Base-by-base conservation (phyloP, 2,888 invertebrate species). In the Trachelus stipa region DNA sequence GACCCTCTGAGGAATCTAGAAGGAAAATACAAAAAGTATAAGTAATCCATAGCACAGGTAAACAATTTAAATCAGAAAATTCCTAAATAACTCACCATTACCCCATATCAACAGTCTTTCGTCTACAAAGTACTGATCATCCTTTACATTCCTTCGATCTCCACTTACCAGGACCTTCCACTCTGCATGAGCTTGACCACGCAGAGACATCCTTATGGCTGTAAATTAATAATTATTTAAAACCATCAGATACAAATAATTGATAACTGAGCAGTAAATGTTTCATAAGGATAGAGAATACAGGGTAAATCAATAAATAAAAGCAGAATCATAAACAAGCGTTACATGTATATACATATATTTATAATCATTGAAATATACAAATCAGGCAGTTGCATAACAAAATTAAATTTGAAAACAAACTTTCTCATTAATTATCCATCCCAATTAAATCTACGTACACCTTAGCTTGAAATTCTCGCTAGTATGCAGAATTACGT, bases 381-480 rank as follows among this genome's bases (percentile, higher is more conserved):
- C 31, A 30, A 68, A 71, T 31, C 23, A 56, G 11, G 68, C 30
- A 23, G n/a, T 37, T 56, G 68, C 31, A 31, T 56, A 56, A 56
- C 12, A 30, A 76, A 71, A 31, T 11, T 30, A 34, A 71, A 71
- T 71, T 71, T 71, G 15, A 33, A 71, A 33, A 71, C 1, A 33
- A 33, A 30, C 30, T 33, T 6, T 71, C 71, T 71, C 71, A 3
- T 6, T 71, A 71, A 12, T 71, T 30, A 71, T 12, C 12, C 23
- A 9, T 23, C 6, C 9, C 56, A 23, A 77, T 68, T 68, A 34
- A 68, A 15, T 73, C 73, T 80, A 91, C 93, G 92, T 90, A 96
- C 96, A 95, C 92, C 95, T 93, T 23, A 96, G 92, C 89, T 96
- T 95, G 91, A 96, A 95, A 90, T 96, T 96, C 88, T 96, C 96